phyloP scores from a whole-genome alignment of 2,113 vertebrate genomes.

The Bungarus multicinctus region DNA sequence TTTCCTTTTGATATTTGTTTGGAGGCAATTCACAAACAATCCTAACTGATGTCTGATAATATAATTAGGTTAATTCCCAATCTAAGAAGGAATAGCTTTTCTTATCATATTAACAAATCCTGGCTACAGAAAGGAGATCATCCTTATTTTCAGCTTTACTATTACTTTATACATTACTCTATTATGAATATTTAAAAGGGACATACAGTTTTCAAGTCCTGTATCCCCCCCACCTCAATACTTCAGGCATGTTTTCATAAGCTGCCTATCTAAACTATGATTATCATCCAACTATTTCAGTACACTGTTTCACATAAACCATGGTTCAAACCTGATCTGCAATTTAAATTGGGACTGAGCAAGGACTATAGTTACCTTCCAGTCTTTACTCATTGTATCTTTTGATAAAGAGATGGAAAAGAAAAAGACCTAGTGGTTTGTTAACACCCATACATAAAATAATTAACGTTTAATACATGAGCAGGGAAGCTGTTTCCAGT shows the following conservation, averaged over 20 bases:
- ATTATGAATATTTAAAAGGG: neutral
- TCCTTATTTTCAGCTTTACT: conserved; percentile 26
- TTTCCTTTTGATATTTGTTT: conserved; percentile 27
- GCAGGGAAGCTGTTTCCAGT: neutral
- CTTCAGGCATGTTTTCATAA: neutral
- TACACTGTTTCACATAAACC: neutral
- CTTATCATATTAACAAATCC: conserved; percentile 44
- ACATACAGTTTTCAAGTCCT: neutral
- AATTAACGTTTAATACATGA: neutral
- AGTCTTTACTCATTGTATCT: neutral
- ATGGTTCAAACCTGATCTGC: neutral
- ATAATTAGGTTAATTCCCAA: conserved; percentile 65
- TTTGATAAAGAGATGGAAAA: neutral
- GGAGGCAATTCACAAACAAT: conserved; percentile 58
- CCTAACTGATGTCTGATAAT: conserved; percentile 55
- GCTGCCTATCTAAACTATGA: neutral
- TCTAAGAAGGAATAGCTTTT: conserved; percentile 36
- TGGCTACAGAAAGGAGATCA: conserved; percentile 11
- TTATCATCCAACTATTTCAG: neutral
- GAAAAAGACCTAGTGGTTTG: neutral
- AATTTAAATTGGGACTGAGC: neutral
- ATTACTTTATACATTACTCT: neutral
- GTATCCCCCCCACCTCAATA: neutral
- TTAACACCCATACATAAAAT: neutral
- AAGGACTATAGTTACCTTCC: neutral